A percentile compares a stretch with the other conserved stretches of the same genome.
phyloP scores from a whole-genome alignment of 64 coral and sea anemone genomes.

The Cladopsammia gracilis region DNA sequence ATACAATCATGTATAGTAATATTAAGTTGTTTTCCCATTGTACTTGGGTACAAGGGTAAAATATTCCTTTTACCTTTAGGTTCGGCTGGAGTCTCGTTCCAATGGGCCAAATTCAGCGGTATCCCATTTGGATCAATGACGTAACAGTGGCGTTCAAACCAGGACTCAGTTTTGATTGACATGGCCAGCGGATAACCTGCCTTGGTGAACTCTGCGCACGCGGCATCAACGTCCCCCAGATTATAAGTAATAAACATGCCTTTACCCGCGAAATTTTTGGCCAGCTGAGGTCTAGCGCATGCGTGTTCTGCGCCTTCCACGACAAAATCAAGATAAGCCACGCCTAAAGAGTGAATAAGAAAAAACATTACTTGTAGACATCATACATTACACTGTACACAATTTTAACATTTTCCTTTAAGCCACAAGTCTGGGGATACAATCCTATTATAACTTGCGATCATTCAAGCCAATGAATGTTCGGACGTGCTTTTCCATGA shows the following conservation, averaged over 20 bases:
- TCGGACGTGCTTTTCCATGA: too few relatives aligned
- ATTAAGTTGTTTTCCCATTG: too few relatives aligned
- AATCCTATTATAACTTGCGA: too few relatives aligned
- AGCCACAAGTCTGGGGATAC: too few relatives aligned
- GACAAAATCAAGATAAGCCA: conserved; percentile 49
- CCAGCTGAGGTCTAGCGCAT: conserved; percentile 57
- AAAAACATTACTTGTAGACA: background rate
- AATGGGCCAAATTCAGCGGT: conserved; percentile 58
- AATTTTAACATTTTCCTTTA: too few relatives aligned
- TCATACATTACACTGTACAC: too few relatives aligned
- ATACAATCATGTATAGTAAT: too few relatives aligned
- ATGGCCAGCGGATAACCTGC: conserved; percentile 24
- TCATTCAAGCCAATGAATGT: too few relatives aligned
- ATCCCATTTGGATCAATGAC: conserved; percentile 66
- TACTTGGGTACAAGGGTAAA: background rate
- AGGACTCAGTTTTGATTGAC: conserved; percentile 59
- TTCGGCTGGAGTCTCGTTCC: conserved; percentile 50
- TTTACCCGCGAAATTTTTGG: conserved; percentile 41
- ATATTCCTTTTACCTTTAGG: conserved; percentile 11
- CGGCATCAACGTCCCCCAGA: conserved; percentile 41
- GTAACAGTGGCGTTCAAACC: conserved; percentile 67
- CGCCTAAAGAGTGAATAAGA: background rate
- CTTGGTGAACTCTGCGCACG: conserved; percentile 26
- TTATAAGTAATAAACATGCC: conserved; percentile 65
- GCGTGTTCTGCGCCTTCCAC: conserved; percentile 56